Percentiles rank a stretch among this genome's conserved stretches.
phyloP scores from a whole-genome alignment of 2,888 invertebrate species.

The Dolichopus griseipennis region DNA sequence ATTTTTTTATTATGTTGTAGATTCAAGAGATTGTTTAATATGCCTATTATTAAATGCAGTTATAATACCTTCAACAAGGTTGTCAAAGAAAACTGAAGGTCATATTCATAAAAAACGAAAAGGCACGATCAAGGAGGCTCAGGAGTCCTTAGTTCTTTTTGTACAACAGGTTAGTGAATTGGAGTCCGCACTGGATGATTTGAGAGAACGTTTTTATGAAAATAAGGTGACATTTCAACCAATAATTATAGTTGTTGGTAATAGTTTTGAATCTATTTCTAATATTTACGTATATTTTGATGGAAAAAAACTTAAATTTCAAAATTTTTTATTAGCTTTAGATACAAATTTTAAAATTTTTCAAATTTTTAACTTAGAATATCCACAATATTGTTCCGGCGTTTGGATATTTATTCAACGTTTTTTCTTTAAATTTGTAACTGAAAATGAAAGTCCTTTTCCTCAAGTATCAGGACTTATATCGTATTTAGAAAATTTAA shows the following conservation, averaged over 20 bases:
- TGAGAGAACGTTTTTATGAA: no score
- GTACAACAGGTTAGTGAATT: no score
- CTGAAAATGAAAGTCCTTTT: neutral
- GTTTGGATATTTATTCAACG: conserved; percentile 11
- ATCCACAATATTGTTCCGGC: conserved; percentile 9
- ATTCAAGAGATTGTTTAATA: conserved; percentile 13
- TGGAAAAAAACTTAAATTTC: conserved; percentile 8
- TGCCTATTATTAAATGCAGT: conserved; percentile 8
- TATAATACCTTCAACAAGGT: conserved; percentile 10
- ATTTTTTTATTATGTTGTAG: neutral
- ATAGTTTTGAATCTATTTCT: no score
- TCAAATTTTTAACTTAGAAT: conserved; percentile 14
- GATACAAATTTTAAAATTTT: conserved; percentile 14
- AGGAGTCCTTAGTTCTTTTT: no score
- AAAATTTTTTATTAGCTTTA: neutral
- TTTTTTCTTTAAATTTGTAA: conserved; percentile 10
- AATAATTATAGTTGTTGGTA: no score
- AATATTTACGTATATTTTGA: conserved; percentile 10
- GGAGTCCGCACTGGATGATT: no score
- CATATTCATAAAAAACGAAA: neutral
- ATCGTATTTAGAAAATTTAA: no score
- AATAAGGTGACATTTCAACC: no score
- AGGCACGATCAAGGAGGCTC: neutral
- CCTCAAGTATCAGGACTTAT: conserved; percentile 9
- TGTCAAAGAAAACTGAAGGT: no score